Conservation (phyloP, 2,797 vertebrate genomes). For the Mastacembelus armatus region DNA sequence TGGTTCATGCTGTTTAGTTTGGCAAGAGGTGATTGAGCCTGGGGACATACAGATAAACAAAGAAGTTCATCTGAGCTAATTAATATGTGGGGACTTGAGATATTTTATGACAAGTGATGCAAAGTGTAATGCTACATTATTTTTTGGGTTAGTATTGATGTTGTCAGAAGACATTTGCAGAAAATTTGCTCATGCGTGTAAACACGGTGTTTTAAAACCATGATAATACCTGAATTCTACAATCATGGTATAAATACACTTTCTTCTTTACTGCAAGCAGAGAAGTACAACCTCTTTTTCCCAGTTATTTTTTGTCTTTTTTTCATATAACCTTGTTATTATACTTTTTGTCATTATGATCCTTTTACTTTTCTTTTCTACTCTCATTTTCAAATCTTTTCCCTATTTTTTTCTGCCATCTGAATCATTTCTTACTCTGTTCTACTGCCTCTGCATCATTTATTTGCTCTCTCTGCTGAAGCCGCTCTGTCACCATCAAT, state of each 20-base stretch:
- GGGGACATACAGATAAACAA: constrained; percentile 20
- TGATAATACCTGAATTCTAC: too few relatives aligned
- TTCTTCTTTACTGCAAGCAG: neutral
- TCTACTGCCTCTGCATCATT: constrained; percentile 44
- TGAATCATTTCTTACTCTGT: constrained; percentile 45
- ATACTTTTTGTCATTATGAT: neutral
- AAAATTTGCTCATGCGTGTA: neutral
- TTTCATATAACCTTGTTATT: constrained; percentile 35
- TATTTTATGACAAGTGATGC: too few relatives aligned
- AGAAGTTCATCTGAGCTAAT: too few relatives aligned
- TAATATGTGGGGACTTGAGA: too few relatives aligned
- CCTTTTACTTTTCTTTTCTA: constrained; percentile 16
- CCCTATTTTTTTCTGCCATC: constrained; percentile 18
- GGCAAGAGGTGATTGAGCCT: constrained; percentile 55
- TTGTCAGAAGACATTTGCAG: neutral
- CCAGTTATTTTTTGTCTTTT: constrained; percentile 5
- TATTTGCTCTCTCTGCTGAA: constrained; percentile 35
- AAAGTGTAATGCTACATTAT: neutral
- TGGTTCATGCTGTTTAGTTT: constrained; percentile 43
- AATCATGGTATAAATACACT: neutral
- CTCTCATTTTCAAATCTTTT: constrained; percentile 22
- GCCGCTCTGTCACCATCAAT: constrained; percentile 73
- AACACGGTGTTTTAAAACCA: neutral
- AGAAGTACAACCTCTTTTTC: neutral
- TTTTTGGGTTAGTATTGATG: neutral